Percentiles rank a stretch among this genome's conserved stretches.
Conservation (phyloP, 2,888 invertebrate genomes). For the Mesochorus sp. region DNA sequence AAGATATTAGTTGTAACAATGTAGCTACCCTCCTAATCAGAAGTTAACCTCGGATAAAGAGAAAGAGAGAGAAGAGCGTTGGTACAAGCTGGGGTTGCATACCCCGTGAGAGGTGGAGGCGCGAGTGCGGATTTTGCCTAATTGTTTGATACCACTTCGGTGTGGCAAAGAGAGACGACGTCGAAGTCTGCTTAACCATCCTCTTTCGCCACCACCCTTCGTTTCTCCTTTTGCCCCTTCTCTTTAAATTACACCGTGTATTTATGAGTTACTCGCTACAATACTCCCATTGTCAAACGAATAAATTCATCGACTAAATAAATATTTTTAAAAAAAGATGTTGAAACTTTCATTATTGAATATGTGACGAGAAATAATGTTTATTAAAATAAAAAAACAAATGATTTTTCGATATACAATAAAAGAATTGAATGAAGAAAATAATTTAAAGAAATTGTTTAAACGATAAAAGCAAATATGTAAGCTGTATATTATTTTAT, state of each 20-base stretch:
- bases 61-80: constrained; percentile 12
- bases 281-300: background rate
- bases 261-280: constrained; percentile 24
- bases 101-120: constrained; percentile 52
- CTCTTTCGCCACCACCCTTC: constrained; percentile 43
- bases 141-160: constrained; percentile 76
- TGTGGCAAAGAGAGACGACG: constrained; percentile 59
- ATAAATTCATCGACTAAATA: background rate
- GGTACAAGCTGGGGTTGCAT: constrained; percentile 50
- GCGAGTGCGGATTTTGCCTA: constrained; percentile 70
- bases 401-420: no score
- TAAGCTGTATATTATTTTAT: no score
- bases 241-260: constrained; percentile 4
- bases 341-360: background rate
- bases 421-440: no score
- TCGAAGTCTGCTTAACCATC: constrained; percentile 65
- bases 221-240: constrained; percentile 9
- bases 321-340: background rate
- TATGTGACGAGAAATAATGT: background rate
- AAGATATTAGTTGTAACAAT: constrained; percentile 79
- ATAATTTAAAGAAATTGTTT: no score
- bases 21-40: constrained; percentile 67
- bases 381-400: no score
- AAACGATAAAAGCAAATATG: no score
- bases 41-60: constrained; percentile 62